Evolutionary conservation across 2,113 vertebrate genomes (phyloP).

Genomic region (Phrynosoma platyrhinos): DNA sequence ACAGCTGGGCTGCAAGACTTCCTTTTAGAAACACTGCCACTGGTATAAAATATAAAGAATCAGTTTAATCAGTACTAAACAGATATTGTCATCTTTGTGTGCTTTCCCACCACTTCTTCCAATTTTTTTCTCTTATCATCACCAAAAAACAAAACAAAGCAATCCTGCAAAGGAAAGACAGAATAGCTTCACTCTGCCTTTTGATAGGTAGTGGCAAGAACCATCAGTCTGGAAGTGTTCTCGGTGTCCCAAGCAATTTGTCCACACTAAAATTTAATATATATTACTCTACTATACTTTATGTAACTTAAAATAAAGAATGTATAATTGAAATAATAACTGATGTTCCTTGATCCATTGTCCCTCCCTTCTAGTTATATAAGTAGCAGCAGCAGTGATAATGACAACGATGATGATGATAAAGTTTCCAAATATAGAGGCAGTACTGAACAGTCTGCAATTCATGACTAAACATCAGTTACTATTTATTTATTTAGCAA

Average conservation of each 20-base stretch:
- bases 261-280: not conserved
- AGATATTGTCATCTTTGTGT: not conserved
- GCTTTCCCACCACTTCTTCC: not conserved
- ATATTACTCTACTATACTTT: not conserved
- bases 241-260: not conserved
- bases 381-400: not conserved
- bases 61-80: not conserved
- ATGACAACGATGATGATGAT: not conserved
- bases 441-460: not conserved
- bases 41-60: too few relatives aligned
- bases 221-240: not conserved
- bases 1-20: too few relatives aligned
- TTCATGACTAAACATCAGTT: slow-evolving; percentile 3
- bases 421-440: not conserved
- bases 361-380: not conserved
- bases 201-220: not conserved
- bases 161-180: not conserved
- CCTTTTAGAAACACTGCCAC: too few relatives aligned
- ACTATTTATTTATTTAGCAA: slow-evolving; percentile 49
- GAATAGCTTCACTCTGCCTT: not conserved
- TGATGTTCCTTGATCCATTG: too few relatives aligned
- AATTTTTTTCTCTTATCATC: too few relatives aligned
- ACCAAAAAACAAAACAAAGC: too few relatives aligned
- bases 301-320: not conserved
- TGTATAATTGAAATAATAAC: not conserved